Base-by-base conservation (phyloP, 2,113 vertebrate species). In the Hepsetus odoe region DNA sequence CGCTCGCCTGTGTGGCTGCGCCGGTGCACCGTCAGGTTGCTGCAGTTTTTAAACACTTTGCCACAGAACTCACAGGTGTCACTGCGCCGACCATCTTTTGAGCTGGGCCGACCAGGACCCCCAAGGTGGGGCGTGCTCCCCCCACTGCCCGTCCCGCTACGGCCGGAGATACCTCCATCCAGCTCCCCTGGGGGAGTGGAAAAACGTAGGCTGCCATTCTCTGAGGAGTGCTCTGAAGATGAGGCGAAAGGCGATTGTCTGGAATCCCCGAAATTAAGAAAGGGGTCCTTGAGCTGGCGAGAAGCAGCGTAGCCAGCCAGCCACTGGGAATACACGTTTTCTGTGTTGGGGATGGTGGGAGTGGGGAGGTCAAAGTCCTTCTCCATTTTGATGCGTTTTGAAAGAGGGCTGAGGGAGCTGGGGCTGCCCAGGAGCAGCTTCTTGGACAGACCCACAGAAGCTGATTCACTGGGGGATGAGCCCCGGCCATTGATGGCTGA, bases 11-110 rank as follows among this genome's bases (percentile, higher is more conserved):
- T 99, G 96, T 99, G 98, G 93, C 97, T 98, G 91, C 97, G 96
- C 92, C 98, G 97, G 93, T 99, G 98, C 91, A 99, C 98, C 89
- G 98, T 99, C 94, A 99, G 96, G 93, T 99, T 99, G 94, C 98
- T 99, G 96, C 98, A 99, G 96, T 99, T 99, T 95, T 99, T 99
- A 93, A 99, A 99, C 91, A 99, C 92, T 92, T 99, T 99, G 90
- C 97, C 98, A 89, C 98, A 99, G 93, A 89, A 99, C 94, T 99
- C 98, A 90, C 98, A 99, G 90, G 98, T 99, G 92, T 99, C 98
- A 91, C 97, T 98, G 92, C 97, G 95, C 86, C 95, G 96, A 88
- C 97, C 93, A 79, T 99, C 98, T 96, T 99, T 99, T 90, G 97
- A 98, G 93, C 94, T 94, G 85, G 97, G 98, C 91, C 98, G 93